Evolutionary conservation across 2,113 vertebrate genomes (phyloP).

Genomic region (Boleophthalmus pectinirostris): DNA sequence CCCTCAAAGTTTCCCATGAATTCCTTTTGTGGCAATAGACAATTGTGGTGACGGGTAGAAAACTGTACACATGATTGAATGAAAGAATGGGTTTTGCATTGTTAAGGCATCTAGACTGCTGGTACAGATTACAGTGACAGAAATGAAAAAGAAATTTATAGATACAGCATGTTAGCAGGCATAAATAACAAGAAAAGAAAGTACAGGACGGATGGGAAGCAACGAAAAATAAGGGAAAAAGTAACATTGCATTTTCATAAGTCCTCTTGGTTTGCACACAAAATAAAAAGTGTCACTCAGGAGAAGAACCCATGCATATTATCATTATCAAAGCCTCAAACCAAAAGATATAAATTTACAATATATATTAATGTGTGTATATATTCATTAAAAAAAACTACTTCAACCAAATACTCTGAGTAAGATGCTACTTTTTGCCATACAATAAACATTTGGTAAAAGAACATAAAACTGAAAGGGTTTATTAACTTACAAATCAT

Average conservation of each 20-base stretch:
- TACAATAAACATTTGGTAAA: slow-evolving; percentile 85
- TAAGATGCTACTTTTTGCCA: slow-evolving; percentile 96
- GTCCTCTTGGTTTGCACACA: slow-evolving; percentile 67
- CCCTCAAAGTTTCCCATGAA: slow-evolving; percentile 77
- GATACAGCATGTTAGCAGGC: slow-evolving; percentile 86
- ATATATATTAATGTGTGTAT: slow-evolving; percentile 83
- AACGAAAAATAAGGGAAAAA: slow-evolving; percentile 84
- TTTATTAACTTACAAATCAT: slow-evolving; percentile 97
- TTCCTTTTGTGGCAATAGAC: slow-evolving; percentile 89
- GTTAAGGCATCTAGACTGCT: slow-evolving; percentile 99
- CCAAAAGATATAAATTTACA: slow-evolving; percentile 78
- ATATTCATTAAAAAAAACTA: slow-evolving; percentile 88
- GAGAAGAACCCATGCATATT: slow-evolving; percentile 93
- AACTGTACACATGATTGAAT: slow-evolving; percentile 94
- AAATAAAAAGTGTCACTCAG: slow-evolving; percentile 64
- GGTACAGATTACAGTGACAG: slow-evolving; percentile 97
- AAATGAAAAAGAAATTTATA: slow-evolving; percentile 81
- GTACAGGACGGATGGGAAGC: slow-evolving; percentile 79
- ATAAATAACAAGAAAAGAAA: slow-evolving; percentile 84
- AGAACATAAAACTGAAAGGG: slow-evolving; percentile 55
- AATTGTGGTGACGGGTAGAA: slow-evolving; percentile 88
- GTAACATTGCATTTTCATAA: slow-evolving; percentile 56
- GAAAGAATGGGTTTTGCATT: slow-evolving; percentile 93
- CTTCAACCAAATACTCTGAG: slow-evolving; percentile 95
- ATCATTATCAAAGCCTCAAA: slow-evolving; percentile 91